Evolutionary conservation across 2,113 vertebrate species (phyloP).

Genomic region (Python bivittatus): DNA sequence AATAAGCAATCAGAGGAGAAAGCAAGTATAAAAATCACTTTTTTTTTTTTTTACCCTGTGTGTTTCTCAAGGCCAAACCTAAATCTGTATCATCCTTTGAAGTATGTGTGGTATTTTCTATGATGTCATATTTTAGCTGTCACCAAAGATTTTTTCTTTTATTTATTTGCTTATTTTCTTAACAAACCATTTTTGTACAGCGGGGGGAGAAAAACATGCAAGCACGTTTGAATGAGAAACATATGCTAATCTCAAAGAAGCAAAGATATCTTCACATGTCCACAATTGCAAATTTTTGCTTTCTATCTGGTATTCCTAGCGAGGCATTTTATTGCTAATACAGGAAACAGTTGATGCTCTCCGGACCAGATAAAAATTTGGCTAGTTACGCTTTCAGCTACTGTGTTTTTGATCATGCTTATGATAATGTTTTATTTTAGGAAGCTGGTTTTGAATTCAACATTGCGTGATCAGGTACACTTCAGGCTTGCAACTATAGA

Average conservation of each 20-base stretch:
- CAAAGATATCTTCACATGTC: background rate
- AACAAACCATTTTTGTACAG: background rate
- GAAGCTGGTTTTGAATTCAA: constrained; percentile 75
- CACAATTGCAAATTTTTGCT: background rate
- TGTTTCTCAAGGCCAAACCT: background rate
- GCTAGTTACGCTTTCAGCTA: constrained; percentile 82
- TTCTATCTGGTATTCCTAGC: background rate
- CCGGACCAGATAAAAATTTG: constrained; percentile 78
- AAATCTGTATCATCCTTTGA: background rate
- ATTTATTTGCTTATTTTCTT: background rate
- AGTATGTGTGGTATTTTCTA: constrained; percentile 6
- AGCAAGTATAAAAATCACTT: too few relatives aligned
- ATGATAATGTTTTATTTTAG: constrained; percentile 76
- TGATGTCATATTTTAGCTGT: constrained; percentile 4
- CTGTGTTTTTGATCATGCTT: constrained; percentile 78
- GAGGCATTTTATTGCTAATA: constrained; percentile 8
- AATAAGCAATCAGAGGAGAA: background rate
- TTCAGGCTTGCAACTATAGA: background rate
- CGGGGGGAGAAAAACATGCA: background rate
- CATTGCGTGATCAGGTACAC: constrained; percentile 79
- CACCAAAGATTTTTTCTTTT: background rate
- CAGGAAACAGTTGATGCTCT: constrained; percentile 77
- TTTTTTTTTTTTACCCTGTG: background rate
- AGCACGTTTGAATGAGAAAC: constrained; percentile 6
- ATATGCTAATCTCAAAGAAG: constrained; percentile 11